phyloP scores from a whole-genome alignment of 2,888 invertebrate genomes.

The Rhodophaea formosa region DNA sequence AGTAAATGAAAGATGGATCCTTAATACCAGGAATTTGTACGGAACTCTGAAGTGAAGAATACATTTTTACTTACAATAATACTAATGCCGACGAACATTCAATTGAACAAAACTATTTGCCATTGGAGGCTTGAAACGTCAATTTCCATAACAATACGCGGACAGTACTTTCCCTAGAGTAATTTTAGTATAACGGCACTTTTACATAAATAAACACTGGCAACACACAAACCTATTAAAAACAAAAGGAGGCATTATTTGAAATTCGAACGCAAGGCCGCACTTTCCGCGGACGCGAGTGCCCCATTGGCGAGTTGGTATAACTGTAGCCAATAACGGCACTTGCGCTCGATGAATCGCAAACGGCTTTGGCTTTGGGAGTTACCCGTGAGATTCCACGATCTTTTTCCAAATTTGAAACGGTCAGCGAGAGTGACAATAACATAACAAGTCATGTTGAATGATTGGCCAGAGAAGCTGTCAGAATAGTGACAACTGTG shows the following conservation, averaged over 20 bases:
- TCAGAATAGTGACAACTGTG: no score
- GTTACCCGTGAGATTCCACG: conserved; percentile 20
- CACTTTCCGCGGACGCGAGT: conserved; percentile 29
- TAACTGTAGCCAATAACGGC: conserved; percentile 36
- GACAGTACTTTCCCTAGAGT: not conserved
- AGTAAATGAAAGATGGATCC: no score
- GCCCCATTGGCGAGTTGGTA: conserved; percentile 37
- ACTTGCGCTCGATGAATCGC: conserved; percentile 35
- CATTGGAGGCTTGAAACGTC: not conserved
- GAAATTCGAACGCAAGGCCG: conserved; percentile 36
- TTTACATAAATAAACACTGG: conserved; percentile 26
- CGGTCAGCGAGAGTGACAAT: not conserved
- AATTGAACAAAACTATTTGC: no score
- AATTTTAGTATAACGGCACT: conserved; percentile 5
- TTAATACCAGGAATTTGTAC: no score
- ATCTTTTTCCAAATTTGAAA: not conserved
- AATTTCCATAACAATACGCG: not conserved
- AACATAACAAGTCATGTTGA: not conserved
- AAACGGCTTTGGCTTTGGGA: conserved; percentile 27
- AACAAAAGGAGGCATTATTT: conserved; percentile 41
- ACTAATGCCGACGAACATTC: no score
- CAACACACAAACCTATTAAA: conserved; percentile 45
- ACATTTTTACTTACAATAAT: no score
- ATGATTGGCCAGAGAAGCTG: no score
- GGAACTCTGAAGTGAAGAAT: no score